A percentile compares a stretch with the other conserved stretches of the same genome.
These are phyloP conservation scores for Xenotilapia leptura DNA, from an alignment of 2,113 vertebrate species.

Conservation along the genomic window DNA sequence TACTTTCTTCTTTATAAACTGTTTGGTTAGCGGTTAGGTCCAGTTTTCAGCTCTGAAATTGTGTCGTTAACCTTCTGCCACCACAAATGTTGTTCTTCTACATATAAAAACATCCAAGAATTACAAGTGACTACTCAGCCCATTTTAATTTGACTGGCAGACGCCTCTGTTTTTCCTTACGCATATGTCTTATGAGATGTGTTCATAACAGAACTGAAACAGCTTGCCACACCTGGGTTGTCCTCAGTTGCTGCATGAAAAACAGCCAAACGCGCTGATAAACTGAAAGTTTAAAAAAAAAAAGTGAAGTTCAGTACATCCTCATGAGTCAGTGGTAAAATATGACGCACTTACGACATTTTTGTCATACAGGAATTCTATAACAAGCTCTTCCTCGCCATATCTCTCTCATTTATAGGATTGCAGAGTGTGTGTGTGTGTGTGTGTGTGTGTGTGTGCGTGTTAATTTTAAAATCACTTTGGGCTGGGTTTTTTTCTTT, in stretches of 20 bases:
- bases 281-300: not conserved
- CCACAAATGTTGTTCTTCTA: not conserved
- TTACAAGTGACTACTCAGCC: not conserved
- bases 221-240: conserved; percentile 23
- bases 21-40: not conserved
- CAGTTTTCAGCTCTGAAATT: not conserved
- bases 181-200: not conserved
- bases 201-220: conserved; percentile 59
- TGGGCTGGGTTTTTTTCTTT: not conserved
- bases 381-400: not conserved
- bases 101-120: not conserved
- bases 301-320: not conserved
- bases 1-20: not conserved
- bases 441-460: not conserved
- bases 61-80: not conserved
- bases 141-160: not conserved
- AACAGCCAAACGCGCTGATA: not conserved
- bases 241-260: conserved; percentile 5
- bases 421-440: not conserved
- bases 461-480: not conserved
- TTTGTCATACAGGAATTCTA: not conserved
- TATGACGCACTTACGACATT: not conserved
- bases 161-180: not conserved
- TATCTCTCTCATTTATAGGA: not conserved
- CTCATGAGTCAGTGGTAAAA: not conserved